phyloP scores from a whole-genome alignment of 2,888 invertebrate species.

The Luperina testacea region DNA sequence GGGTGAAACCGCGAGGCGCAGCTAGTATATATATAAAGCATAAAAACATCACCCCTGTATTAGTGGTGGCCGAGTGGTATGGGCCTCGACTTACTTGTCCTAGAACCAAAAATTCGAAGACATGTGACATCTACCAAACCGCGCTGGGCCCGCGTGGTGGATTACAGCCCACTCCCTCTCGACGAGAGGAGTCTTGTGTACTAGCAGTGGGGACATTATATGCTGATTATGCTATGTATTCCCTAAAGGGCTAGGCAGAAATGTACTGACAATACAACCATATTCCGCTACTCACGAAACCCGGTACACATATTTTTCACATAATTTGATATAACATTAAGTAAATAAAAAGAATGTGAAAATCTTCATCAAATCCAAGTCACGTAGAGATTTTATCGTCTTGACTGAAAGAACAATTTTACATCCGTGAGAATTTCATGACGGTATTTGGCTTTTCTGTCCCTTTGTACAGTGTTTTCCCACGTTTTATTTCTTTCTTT shows the following conservation, averaged over 20 bases:
- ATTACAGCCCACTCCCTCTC: too few species aligned
- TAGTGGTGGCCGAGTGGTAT: too few species aligned
- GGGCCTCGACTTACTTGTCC: too few species aligned
- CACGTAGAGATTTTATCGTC: conserved; percentile 74
- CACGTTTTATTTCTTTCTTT: conserved; percentile 4
- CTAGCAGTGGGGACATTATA: too few species aligned
- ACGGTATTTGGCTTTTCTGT: conserved; percentile 26
- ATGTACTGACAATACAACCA: neutral
- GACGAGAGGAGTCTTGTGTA: too few species aligned
- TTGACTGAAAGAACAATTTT: conserved; percentile 64
- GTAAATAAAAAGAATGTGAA: conserved; percentile 44
- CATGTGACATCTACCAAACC: too few species aligned
- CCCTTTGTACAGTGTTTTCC: conserved; percentile 16
- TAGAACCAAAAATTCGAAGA: too few species aligned
- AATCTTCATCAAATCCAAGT: conserved; percentile 47
- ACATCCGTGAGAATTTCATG: conserved; percentile 50
- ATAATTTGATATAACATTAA: conserved; percentile 22
- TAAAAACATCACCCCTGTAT: too few species aligned
- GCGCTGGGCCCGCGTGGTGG: too few species aligned
- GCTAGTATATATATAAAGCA: too few species aligned
- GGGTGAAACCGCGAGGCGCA: too few species aligned
- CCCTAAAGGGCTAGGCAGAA: neutral
- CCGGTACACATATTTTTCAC: neutral
- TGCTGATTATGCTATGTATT: too few species aligned
- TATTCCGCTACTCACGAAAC: neutral